Conservation (phyloP, 2,888 invertebrate species). For the Emesis russula region DNA sequence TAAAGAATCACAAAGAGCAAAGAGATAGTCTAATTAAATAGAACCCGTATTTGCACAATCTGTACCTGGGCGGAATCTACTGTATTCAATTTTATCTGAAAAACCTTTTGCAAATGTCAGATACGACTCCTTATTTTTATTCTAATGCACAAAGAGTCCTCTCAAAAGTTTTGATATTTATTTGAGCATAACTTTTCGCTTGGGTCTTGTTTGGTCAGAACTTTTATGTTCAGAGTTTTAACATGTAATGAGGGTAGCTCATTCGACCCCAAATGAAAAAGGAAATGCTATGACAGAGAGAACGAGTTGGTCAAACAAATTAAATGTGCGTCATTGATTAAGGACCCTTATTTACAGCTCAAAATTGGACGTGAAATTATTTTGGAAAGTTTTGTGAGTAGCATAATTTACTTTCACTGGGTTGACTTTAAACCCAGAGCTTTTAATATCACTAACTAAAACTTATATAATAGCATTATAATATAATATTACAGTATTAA, state of each 20-base stretch:
- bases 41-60: constrained; percentile 24
- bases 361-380: constrained; percentile 14
- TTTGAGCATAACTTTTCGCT: constrained; percentile 67
- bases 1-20: constrained; percentile 20
- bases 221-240: constrained; percentile 57
- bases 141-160: constrained; percentile 35
- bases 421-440: neutral
- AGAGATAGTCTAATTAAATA: constrained; percentile 25
- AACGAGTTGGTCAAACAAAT: constrained; percentile 27
- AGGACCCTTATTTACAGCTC: constrained; percentile 23
- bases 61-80: constrained; percentile 21
- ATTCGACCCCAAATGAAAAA: constrained; percentile 31
- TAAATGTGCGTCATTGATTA: constrained; percentile 16
- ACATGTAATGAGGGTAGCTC: constrained; percentile 64
- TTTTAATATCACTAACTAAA: neutral
- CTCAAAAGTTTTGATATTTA: constrained; percentile 54
- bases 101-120: constrained; percentile 25
- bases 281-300: constrained; percentile 22
- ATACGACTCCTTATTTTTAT: constrained; percentile 20
- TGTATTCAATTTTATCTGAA: constrained; percentile 24
- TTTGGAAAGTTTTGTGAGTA: neutral
- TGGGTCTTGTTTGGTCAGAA: constrained; percentile 43
- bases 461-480: neutral
- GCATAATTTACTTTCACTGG: neutral
- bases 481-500: too few relatives aligned